Base-by-base conservation (phyloP, 2,888 invertebrate genomes). In the Diplazon laetatorius region DNA sequence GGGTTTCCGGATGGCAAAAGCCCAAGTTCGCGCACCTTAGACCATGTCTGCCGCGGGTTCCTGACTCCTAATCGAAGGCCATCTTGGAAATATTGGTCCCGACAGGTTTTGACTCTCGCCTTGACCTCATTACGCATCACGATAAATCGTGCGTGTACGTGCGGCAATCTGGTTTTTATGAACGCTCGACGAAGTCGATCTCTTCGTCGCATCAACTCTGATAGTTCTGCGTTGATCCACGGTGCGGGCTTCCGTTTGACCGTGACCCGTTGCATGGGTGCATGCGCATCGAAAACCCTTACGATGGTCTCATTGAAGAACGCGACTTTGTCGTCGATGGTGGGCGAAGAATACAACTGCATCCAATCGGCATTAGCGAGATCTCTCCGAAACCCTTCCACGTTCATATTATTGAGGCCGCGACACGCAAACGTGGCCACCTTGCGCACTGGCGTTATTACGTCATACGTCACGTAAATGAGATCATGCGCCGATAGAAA, bases 401-500 rank as follows among this genome's bases (percentile, higher is more conserved):
- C 42, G 10, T 42, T 12, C 42, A 42, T n/a, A 42, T 10, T 16
- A 46, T 46, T 12, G 2, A 46, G 46, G 10, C 46, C 16, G 16
- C 6, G 4, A 46, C 4, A 14, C 46, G 10, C 14, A 6, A 16
- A 46, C 46, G 16, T 5, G 1, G 1, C 10, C 5, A 9, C 46
- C 16, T 16, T 16, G 6, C 46, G 46, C 14, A 2, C 16, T 10
- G 46, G 46, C 16, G 12, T 12, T 14, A 6, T 12, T 2, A 46
- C 14, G 8, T 46, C 46, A 14, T 46, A 46, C 46, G 14, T 16
- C 4, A 46, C 16, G 5, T 16, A 4, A n/a, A 46, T 16, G 12
- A 46, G 16, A 46, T 46, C 46, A 46, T 46, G 46, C 46, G 46
- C 46, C 16, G 46, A 46, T 14, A 46, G 14, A 16, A 46, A 46